A percentile compares a stretch with the other conserved stretches of the same genome.
Conservation (phyloP, 2,888 invertebrate genomes). For the Sphaerophoria taeniata region DNA sequence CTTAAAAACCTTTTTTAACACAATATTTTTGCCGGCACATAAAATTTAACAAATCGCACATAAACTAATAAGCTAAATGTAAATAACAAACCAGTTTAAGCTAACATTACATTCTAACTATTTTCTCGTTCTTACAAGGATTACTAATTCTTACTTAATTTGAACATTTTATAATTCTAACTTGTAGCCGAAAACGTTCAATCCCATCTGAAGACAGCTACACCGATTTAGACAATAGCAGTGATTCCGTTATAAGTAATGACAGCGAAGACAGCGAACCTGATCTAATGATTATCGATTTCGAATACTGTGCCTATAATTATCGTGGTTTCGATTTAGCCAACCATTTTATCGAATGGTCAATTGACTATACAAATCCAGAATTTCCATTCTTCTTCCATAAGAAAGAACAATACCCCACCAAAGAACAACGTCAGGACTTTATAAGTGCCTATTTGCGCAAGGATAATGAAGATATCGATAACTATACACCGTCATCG, state of each 20-base stretch:
- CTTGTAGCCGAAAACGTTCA: slow-evolving; percentile 75
- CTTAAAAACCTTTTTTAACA: too few relatives aligned
- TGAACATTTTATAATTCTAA: not conserved
- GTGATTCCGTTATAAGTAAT: slow-evolving; percentile 79
- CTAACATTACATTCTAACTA: too few relatives aligned
- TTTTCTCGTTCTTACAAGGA: too few relatives aligned
- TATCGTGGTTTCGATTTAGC: slow-evolving; percentile 96
- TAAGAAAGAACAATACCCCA: slow-evolving; percentile 88
- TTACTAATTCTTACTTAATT: not conserved
- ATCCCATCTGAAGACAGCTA: slow-evolving; percentile 73
- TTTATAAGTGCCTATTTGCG: slow-evolving; percentile 81
- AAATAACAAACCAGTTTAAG: too few relatives aligned
- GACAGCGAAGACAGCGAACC: slow-evolving; percentile 81
- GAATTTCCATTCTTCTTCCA: slow-evolving; percentile 91
- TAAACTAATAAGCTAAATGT: too few relatives aligned
- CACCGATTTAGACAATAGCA: slow-evolving; percentile 79
- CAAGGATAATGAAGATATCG: slow-evolving; percentile 78
- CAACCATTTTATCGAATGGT: slow-evolving; percentile 97
- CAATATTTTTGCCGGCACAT: too few relatives aligned
- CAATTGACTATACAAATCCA: slow-evolving; percentile 92
- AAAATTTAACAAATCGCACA: too few relatives aligned
- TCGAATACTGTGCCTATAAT: slow-evolving; percentile 98
- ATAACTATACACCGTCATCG: slow-evolving; percentile 82
- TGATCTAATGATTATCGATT: slow-evolving; percentile 92
- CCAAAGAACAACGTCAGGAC: slow-evolving; percentile 85